These are phyloP conservation scores for Rhegmatorhina hoffmannsi DNA, from an alignment of 2,113 vertebrate genomes.

Conservation along the genomic window DNA sequence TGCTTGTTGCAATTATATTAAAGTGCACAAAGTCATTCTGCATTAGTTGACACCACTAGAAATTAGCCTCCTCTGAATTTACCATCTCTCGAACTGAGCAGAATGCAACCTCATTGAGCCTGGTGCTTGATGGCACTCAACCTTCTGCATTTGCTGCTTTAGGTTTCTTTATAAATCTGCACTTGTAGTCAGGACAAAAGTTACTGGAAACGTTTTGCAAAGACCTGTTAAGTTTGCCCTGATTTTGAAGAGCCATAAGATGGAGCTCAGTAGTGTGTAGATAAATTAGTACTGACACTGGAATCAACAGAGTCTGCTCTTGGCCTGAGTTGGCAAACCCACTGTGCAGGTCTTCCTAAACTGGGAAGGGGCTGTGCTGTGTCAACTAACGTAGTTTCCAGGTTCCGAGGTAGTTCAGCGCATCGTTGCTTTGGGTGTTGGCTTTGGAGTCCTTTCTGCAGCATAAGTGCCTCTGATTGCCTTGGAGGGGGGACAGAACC, in stretches of 20 bases:
- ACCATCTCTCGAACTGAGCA: background rate
- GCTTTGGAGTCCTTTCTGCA: background rate
- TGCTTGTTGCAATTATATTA: background rate
- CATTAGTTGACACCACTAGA: background rate
- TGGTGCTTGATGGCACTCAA: background rate
- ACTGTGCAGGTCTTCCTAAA: background rate
- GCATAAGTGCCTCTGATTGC: background rate
- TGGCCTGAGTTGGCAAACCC: background rate
- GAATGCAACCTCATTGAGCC: background rate
- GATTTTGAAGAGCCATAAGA: background rate
- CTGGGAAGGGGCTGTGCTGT: background rate
- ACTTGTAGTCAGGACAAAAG: background rate
- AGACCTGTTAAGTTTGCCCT: background rate
- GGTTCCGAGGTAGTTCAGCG: background rate
- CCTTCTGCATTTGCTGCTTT: background rate
- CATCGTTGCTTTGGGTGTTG: background rate
- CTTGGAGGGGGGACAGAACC: background rate
- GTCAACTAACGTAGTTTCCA: background rate
- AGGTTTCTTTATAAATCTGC: background rate
- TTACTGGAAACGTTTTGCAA: background rate
- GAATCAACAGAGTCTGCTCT: background rate
- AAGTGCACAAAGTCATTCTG: background rate
- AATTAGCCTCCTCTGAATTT: background rate
- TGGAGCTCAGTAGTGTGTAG: background rate
- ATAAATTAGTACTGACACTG: background rate